Evolutionary conservation across 2,888 invertebrate species (phyloP), one percentile per base, ranked within the genome.

Genomic region (Phortica magna): DNA sequence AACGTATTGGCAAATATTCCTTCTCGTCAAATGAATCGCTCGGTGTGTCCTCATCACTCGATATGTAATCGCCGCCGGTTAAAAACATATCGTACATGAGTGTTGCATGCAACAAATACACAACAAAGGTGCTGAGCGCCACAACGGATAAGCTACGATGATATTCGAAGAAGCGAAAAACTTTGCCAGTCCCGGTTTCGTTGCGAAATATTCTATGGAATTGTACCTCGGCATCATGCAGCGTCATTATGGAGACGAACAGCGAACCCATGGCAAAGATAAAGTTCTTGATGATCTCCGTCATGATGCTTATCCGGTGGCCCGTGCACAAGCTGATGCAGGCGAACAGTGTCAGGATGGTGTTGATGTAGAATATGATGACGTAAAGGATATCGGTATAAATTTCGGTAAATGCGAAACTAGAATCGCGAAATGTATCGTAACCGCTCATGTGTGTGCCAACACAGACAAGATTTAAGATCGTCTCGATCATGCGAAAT

Each of bases 301-400:
- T 31, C 5, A 31, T 31, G 5, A 31, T 4, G 31, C 5, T 31
- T 4, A 31, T 31, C 31, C 5, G 2, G 31, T 31, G 31, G 2
- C 31, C 31, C 31, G 31, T 4, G 31, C 31, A 31, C 31, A 31
- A 31, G 5, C 31, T 31, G 2, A 31, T 79, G 77, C 80, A 76
- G 73, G 80, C 81, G 80, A 84, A 83, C 78, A 84, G 78, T 74
- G 77, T 77, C 84, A 67, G n/a, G n/a, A 67, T 4, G 42, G 61
- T 10, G 17, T 19, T 61, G 2, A 10, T 3, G 3, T 14, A 61
- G 19, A 78, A 59, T 31, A 31, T 31, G 31, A 48, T 79, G 53
- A 17, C 78, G 74, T 75, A 73, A 80, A 78, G 76, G 31, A 31
- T 31, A 4, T 31, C 31, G 31, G 31, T 31, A 4, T 0, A 0